A percentile compares a stretch with the other conserved stretches of the same genome.
Conservation (phyloP, 30 jellyfish, hydroid and myxozoan genomes). For the Hydractinia symbiolongicarpus region DNA sequence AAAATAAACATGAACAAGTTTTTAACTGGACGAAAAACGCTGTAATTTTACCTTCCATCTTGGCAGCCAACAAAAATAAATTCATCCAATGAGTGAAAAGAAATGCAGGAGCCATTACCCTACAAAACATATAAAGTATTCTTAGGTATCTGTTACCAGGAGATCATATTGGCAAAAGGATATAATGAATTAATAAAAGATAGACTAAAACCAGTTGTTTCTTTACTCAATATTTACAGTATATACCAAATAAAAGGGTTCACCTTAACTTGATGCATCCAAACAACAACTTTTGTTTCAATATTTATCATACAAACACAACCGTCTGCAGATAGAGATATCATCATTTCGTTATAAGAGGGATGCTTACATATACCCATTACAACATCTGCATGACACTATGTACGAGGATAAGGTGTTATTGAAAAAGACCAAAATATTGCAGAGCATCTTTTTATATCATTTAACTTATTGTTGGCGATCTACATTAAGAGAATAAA, state of each 20-base stretch:
- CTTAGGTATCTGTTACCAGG: neutral
- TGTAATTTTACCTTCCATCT: conserved; percentile 18
- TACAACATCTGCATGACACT: conserved; percentile 27
- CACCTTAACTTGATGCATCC: conserved; percentile 15
- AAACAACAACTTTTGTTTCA: neutral
- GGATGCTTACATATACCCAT: conserved; percentile 20
- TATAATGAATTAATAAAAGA: neutral
- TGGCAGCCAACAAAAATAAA: conserved; percentile 13
- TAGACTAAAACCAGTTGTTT: neutral
- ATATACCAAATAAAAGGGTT: neutral
- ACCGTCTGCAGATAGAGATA: conserved; percentile 11
- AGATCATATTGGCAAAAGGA: neutral
- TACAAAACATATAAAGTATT: neutral
- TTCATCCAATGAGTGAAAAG: conserved; percentile 12
- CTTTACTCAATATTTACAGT: neutral
- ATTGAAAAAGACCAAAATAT: neutral
- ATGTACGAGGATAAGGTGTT: neutral
- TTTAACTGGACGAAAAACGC: neutral
- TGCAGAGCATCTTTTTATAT: no score
- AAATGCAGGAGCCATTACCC: conserved; percentile 23
- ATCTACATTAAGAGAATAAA: no score
- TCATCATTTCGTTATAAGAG: conserved; percentile 11
- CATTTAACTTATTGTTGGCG: no score
- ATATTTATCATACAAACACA: neutral
- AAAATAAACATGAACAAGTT: neutral